Base-by-base conservation (phyloP, 2,888 invertebrate species). In the Scaptomyza cyrtandrae region DNA sequence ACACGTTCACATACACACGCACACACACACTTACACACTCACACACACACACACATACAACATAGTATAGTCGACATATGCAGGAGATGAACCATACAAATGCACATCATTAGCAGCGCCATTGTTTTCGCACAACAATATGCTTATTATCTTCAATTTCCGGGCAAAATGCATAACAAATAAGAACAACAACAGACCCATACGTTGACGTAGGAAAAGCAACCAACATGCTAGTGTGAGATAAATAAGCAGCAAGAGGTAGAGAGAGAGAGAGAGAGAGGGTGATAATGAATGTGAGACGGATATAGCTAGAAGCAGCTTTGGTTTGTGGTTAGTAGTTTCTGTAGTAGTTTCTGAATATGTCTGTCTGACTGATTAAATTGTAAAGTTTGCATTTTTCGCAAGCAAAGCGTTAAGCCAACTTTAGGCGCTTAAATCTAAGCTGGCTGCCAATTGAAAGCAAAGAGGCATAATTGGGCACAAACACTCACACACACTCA, bases 111-210 rank as follows among this genome's bases (percentile, higher is more conserved):
- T 89, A 88, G 89, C 78, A 83, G 76, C 58, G 67, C 87, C 68
- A 88, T 88, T 88, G 88, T 88, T 89, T 89, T 78, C 78, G 74
- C 78, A 77, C 81, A 88, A 88, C 89, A 88, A 88, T 89, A 88
- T 88, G 86, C 89, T 88, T 88, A 88, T 88, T 88, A 89, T 83
- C 85, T 87, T 71, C 89, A 88, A 88, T 88, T 89, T 88, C 89
- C 87, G 78, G 75, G 71, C 74, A 82, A 89, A 88, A 89, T 89
- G 86, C 86, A 89, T 79, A 83, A 78, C 81, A 86, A 84, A 81
- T 77, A 89, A 86, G 82, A 89, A 71, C 79, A 86, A 84, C 79
- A 86, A 70, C 67, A 64, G 27, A n/a, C 0, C 48, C 10, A 7
- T 10, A 44, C 52, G 41, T 5, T 1, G 33, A 16, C 31, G 39